These are phyloP conservation scores for Ctenoplectra terminalis DNA, from an alignment of 1,140 invertebrate genomes.

Conservation along the genomic window DNA sequence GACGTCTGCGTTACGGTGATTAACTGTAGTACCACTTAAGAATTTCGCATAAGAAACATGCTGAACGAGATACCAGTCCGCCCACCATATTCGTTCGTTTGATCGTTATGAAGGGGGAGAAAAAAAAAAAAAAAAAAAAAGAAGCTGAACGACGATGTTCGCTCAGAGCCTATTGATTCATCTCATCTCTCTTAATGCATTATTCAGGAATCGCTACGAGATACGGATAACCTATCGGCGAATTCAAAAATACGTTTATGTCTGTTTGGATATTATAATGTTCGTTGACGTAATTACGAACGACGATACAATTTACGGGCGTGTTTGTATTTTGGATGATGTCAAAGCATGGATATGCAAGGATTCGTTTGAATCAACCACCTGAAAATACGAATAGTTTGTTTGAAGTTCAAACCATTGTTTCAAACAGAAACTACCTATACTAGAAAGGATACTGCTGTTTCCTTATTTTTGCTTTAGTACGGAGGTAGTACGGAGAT, in stretches of 20 bases:
- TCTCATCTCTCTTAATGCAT: slow-evolving; percentile 55
- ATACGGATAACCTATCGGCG: slow-evolving; percentile 44
- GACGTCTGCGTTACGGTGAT: slow-evolving; percentile 38
- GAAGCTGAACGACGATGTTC: neutral
- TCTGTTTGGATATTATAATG: slow-evolving; percentile 28
- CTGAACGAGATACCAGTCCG: slow-evolving; percentile 51
- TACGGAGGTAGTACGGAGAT: no score
- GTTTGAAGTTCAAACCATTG: no score
- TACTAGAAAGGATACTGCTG: no score
- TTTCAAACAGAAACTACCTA: no score
- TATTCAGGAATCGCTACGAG: slow-evolving; percentile 55
- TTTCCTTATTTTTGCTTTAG: no score
- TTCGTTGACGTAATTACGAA: slow-evolving; percentile 25
- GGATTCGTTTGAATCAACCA: no score
- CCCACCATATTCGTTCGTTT: slow-evolving; percentile 50
- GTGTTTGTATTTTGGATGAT: neutral
- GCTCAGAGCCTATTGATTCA: slow-evolving; percentile 57
- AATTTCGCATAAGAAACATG: slow-evolving; percentile 56
- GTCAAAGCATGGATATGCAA: neutral
- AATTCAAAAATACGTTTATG: slow-evolving; percentile 29
- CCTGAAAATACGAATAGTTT: no score
- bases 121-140: neutral
- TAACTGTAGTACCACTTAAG: slow-evolving; percentile 42
- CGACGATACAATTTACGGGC: neutral
- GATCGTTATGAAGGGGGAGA: neutral